These are phyloP conservation scores for Crepidodera aurea DNA, from an alignment of 2,888 invertebrate genomes.

Conservation along the genomic window DNA sequence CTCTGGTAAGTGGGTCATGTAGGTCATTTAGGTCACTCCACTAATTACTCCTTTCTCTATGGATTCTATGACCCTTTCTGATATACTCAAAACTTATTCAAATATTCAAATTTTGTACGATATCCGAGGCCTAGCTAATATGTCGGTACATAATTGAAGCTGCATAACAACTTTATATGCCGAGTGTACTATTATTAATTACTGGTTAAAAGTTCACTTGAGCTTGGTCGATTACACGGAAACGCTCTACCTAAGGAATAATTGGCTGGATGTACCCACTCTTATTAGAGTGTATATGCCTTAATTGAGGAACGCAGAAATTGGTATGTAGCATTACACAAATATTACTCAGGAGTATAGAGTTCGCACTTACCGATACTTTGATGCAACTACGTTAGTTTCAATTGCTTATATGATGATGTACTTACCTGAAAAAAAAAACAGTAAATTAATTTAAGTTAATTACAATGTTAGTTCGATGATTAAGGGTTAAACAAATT, in stretches of 20 bases:
- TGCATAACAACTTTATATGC: not conserved
- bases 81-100: no score
- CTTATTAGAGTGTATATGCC: constrained; percentile 5
- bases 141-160: no score
- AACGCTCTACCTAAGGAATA: constrained; percentile 33
- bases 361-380: constrained; percentile 16
- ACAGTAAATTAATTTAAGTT: constrained; percentile 1
- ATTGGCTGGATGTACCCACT: constrained; percentile 28
- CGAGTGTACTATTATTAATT: constrained; percentile 10
- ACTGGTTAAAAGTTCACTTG: constrained; percentile 21
- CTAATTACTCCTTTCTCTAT: no score
- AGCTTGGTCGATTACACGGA: constrained; percentile 34
- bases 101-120: no score
- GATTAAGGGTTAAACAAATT: no score
- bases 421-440: constrained; percentile 31
- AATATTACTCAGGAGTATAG: not conserved
- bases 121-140: no score
- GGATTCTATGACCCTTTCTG: no score
- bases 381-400: not conserved
- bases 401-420: not conserved
- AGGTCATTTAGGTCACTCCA: no score
- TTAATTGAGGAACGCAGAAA: not conserved
- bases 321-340: constrained; percentile 6
- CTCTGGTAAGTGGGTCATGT: no score
- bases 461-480: not conserved